Conservation (phyloP, 2,888 invertebrate species). For the Xanthia togata region DNA sequence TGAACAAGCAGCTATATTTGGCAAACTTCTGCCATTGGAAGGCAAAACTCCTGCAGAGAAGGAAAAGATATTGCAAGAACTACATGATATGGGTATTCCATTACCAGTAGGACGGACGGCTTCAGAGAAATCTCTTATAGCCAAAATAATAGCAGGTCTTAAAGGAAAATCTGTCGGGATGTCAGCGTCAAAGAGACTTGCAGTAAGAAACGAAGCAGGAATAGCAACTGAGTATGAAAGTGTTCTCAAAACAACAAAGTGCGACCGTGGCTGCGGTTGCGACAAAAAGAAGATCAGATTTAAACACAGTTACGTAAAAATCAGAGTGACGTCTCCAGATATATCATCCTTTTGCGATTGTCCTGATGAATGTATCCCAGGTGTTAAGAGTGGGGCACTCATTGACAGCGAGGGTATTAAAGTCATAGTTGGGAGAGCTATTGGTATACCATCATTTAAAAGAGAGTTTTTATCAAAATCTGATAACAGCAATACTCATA, state of each 20-base stretch:
- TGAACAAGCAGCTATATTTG: slow-evolving; percentile 29
- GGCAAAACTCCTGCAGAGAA: neutral
- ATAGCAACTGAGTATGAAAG: slow-evolving; percentile 69
- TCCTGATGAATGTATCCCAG: slow-evolving; percentile 80
- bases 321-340: slow-evolving; percentile 82
- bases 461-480: slow-evolving; percentile 2
- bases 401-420: slow-evolving; percentile 82
- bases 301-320: slow-evolving; percentile 84
- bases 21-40: slow-evolving; percentile 17
- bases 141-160: slow-evolving; percentile 66
- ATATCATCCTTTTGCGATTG: slow-evolving; percentile 80
- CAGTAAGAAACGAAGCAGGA: slow-evolving; percentile 69
- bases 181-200: slow-evolving; percentile 51
- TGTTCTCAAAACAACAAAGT: slow-evolving; percentile 77
- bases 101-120: slow-evolving; percentile 73
- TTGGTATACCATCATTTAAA: slow-evolving; percentile 71
- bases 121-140: slow-evolving; percentile 74
- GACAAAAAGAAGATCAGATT: slow-evolving; percentile 84
- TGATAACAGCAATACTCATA: neutral
- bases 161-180: slow-evolving; percentile 68
- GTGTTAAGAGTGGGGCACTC: slow-evolving; percentile 77
- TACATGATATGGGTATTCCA: slow-evolving; percentile 67
- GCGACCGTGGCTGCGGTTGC: slow-evolving; percentile 82
- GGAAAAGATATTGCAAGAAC: slow-evolving; percentile 23
- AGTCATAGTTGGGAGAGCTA: slow-evolving; percentile 79